Evolutionary conservation across 2,888 invertebrate species (phyloP).

Genomic region (Axea sp.): DNA sequence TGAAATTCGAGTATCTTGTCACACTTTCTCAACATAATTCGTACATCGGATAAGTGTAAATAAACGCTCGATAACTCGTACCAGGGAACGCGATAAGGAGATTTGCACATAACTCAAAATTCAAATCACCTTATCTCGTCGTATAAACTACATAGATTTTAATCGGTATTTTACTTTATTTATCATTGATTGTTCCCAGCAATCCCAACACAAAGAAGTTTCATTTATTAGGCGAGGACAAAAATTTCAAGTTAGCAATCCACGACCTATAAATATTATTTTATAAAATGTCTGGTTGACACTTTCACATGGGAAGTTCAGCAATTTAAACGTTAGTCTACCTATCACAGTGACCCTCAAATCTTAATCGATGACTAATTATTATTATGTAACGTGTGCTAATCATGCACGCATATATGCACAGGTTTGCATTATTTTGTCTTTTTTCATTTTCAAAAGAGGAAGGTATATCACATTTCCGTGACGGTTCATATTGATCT

Average conservation of each 20-base stretch:
- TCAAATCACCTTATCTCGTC: too few relatives aligned
- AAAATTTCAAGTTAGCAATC: background rate
- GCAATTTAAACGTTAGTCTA: constrained; percentile 65
- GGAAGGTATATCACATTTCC: constrained; percentile 65
- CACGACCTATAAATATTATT: constrained; percentile 52
- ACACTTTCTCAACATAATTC: background rate
- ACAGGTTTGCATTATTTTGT: constrained; percentile 24
- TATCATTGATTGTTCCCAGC: background rate
- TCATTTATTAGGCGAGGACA: constrained; percentile 24
- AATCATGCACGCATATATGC: constrained; percentile 61
- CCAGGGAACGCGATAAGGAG: too few relatives aligned
- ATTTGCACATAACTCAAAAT: too few relatives aligned
- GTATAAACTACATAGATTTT: constrained; percentile 4
- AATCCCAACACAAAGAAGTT: constrained; percentile 1
- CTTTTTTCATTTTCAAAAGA: constrained; percentile 25
- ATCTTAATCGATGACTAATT: constrained; percentile 62
- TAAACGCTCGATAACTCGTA: too few relatives aligned
- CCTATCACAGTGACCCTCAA: constrained; percentile 74
- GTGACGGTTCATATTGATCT: constrained; percentile 50
- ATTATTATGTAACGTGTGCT: constrained; percentile 40
- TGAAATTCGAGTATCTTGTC: constrained; percentile 8
- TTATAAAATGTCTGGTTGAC: constrained; percentile 3
- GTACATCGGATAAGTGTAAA: background rate
- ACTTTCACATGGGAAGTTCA: constrained; percentile 59
- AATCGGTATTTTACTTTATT: constrained; percentile 5